Evolutionary conservation across 1,140 invertebrate genomes (phyloP).

Genomic region (Drosophila neocordata): DNA sequence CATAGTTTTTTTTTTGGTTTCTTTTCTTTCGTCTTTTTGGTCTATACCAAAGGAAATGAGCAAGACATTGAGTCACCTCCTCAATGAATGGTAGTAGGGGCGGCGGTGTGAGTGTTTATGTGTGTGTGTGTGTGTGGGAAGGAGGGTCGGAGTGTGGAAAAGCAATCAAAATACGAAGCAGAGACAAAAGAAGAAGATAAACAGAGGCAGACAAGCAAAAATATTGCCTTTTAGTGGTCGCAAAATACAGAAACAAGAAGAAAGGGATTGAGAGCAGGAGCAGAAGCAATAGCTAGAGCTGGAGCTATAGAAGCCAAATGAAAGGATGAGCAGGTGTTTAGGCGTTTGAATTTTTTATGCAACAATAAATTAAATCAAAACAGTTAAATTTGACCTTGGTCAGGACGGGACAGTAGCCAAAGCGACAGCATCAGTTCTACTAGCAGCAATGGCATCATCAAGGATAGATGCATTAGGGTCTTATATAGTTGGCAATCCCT

Average conservation of each 20-base stretch:
- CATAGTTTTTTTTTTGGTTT: constrained; percentile 46
- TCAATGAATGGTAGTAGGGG: constrained; percentile 13
- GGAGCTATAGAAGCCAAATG: neutral
- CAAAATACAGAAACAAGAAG: constrained; percentile 18
- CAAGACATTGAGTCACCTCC: constrained; percentile 78
- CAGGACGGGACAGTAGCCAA: constrained; percentile 15
- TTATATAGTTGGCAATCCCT: constrained; percentile 27
- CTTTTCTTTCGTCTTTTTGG: constrained; percentile 13
- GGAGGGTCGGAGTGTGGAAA: constrained; percentile 49
- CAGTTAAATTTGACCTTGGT: constrained; percentile 75
- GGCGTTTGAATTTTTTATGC: constrained; percentile 53
- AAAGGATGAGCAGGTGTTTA: constrained; percentile 17
- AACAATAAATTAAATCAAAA: constrained; percentile 80
- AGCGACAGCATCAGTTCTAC: neutral
- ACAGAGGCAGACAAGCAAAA: constrained; percentile 77
- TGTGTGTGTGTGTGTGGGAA: neutral
- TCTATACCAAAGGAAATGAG: constrained; percentile 69
- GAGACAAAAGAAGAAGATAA: constrained; percentile 72
- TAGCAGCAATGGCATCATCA: constrained; percentile 13
- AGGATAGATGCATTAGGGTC: constrained; percentile 49
- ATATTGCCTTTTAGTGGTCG: constrained; percentile 67
- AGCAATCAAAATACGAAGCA: constrained; percentile 72
- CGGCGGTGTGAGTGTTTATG: constrained; percentile 6
- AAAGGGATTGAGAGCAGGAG: constrained; percentile 4
- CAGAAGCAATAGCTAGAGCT: too few relatives aligned